These are phyloP conservation scores for Proterorhinus semilunaris DNA, from an alignment of 2,113 vertebrate species.

Conservation along the genomic window DNA sequence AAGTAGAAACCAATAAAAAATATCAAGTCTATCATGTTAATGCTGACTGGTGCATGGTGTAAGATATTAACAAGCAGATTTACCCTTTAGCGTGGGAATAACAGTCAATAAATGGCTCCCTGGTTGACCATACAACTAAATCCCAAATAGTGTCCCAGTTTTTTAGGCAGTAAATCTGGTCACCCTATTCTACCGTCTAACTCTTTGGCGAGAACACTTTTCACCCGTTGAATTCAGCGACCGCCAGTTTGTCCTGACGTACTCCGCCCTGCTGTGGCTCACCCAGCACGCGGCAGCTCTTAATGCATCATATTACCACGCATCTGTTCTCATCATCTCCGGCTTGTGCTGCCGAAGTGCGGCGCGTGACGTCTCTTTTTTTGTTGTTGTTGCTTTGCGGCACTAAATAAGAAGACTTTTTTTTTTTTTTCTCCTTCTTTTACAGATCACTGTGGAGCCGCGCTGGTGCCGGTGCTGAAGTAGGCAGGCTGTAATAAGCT, in stretches of 20 bases:
- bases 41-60: too few relatives aligned
- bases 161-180: too few relatives aligned
- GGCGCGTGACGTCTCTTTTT: not conserved
- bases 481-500: constrained; percentile 36
- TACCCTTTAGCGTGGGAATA: too few relatives aligned
- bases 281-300: constrained; percentile 1
- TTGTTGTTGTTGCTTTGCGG: too few relatives aligned
- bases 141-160: too few relatives aligned
- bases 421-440: not conserved
- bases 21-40: too few relatives aligned
- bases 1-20: too few relatives aligned
- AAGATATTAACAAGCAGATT: too few relatives aligned
- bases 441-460: constrained; percentile 20
- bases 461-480: constrained; percentile 29
- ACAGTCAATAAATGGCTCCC: too few relatives aligned
- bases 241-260: not conserved
- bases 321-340: constrained; percentile 4
- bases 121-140: too few relatives aligned
- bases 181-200: not conserved
- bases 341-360: constrained; percentile 20
- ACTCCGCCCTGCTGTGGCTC: constrained; percentile 3
- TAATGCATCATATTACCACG: constrained; percentile 13
- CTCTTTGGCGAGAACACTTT: not conserved
- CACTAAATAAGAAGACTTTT: too few relatives aligned
- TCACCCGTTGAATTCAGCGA: not conserved